These are phyloP conservation scores for Pandemis corylana DNA, from an alignment of 2,888 invertebrate species.

Conservation along the genomic window DNA sequence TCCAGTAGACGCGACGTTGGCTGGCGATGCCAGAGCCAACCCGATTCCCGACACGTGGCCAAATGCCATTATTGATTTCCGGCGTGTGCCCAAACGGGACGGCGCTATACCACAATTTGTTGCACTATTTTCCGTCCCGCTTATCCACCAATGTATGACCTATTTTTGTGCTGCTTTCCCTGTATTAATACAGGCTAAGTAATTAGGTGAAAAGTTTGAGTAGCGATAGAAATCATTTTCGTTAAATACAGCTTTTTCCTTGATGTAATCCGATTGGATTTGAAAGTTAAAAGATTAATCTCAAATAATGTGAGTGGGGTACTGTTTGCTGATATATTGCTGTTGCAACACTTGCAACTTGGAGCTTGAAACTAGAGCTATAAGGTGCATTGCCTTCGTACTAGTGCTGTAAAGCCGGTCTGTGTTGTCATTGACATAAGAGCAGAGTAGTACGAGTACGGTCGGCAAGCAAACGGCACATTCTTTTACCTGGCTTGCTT, in stretches of 20 bases:
- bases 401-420: neutral
- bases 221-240: conserved; percentile 32
- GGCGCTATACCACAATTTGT: conserved; percentile 79
- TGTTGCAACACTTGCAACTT: neutral
- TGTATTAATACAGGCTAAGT: conserved; percentile 82
- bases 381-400: too few relatives aligned
- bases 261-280: neutral
- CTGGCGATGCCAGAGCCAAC: conserved; percentile 73
- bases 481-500: too few relatives aligned
- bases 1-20: conserved; percentile 59
- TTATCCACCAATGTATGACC: conserved; percentile 84
- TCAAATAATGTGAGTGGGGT: neutral
- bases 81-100: conserved; percentile 72
- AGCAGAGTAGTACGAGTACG: neutral
- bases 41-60: conserved; percentile 80
- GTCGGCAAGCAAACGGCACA: too few relatives aligned
- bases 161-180: conserved; percentile 83
- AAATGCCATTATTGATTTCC: conserved; percentile 85
- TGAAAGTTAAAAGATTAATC: neutral
- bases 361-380: neutral
- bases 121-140: conserved; percentile 80
- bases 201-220: conserved; percentile 80
- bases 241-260: conserved; percentile 5
- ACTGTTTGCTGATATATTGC: conserved; percentile 7
- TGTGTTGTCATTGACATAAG: neutral